A percentile compares a stretch with the other conserved stretches of the same genome.
These are phyloP conservation scores for Chloroclystis v-ata DNA, from an alignment of 2,888 invertebrate species.

Conservation along the genomic window DNA sequence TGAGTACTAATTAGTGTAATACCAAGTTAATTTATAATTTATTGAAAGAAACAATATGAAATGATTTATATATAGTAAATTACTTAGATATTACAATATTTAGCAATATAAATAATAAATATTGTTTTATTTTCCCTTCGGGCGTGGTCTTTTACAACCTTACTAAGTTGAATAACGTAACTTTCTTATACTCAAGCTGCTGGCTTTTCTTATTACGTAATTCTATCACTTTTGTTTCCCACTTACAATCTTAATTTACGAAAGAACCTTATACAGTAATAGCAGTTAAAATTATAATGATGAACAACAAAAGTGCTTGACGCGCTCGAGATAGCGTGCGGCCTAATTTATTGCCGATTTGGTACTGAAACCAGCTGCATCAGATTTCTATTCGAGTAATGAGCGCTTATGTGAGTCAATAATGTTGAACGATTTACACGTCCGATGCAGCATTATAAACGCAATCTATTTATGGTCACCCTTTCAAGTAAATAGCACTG, in stretches of 20 bases:
- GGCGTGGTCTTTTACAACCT: slow-evolving; percentile 62
- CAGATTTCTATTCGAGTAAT: slow-evolving; percentile 51
- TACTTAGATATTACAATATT: too few species aligned
- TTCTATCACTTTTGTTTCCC: slow-evolving; percentile 32
- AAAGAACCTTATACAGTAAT: neutral
- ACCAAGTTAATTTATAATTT: too few species aligned
- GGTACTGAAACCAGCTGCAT: slow-evolving; percentile 53
- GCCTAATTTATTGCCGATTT: slow-evolving; percentile 56
- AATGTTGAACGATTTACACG: slow-evolving; percentile 56
- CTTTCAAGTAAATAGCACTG: neutral
- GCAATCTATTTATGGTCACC: slow-evolving; percentile 13
- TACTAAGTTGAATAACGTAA: slow-evolving; percentile 54
- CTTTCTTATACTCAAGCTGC: slow-evolving; percentile 46
- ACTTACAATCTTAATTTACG: slow-evolving; percentile 7
- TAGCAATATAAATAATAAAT: too few species aligned
- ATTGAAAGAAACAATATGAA: too few species aligned
- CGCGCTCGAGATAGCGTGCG: slow-evolving; percentile 35
- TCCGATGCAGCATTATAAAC: slow-evolving; percentile 31
- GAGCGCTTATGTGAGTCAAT: slow-evolving; percentile 51
- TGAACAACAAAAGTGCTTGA: slow-evolving; percentile 37
- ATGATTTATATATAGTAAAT: too few species aligned
- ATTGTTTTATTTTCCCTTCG: too few species aligned
- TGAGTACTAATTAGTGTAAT: too few species aligned
- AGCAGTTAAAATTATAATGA: slow-evolving; percentile 39
- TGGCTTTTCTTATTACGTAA: slow-evolving; percentile 44